Base-by-base conservation (phyloP, 2,888 invertebrate species). In the Yponomeuta malinellus region DNA sequence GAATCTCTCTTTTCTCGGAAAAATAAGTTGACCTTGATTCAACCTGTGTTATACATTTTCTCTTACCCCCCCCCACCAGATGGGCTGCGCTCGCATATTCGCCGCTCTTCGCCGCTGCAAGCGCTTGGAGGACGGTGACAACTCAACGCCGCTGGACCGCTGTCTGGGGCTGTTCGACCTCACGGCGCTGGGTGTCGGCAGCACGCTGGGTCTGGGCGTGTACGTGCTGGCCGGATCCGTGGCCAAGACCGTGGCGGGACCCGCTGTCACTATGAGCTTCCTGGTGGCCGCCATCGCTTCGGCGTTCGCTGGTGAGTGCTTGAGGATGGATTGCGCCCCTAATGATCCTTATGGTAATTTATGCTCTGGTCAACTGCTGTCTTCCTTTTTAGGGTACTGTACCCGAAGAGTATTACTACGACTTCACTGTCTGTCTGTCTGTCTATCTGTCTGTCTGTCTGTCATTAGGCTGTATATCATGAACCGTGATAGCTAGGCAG, bases 181-280 rank as follows among this genome's bases (percentile, higher is more conserved):
- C 70, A 97, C 97, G 0, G 96, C 97, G 0, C 90, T 98, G 43
- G 98, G 96, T 0, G 96, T 97, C 59, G 97, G 97, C 73, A 95
- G 96, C 74, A 97, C 97, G 0, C 94, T 99, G 15, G 99, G 99
- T 0, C 93, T 98, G 48, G 99, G 99, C 0, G 98, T 98, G 15
- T 99, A 99, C 84, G 98, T 99, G 68, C 91, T 99, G 73, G 98
- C 97, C 6, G 98, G 98, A 0, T 94, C 96, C 10, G 98, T 98
- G 3, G 98, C 98, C 10, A 96, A 95, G 81, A 94, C 95, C 64
- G 95, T 95, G 2, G 97, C 98, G 0, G 99, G 99, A 0, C 99
- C 99, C 0, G 97, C 97, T 0, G 97, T 98, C 1, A 96, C 97
- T 8, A 80, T 99, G 29, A 98, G 98, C 63, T 98, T 98, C 83